phyloP scores from a whole-genome alignment of 2,113 vertebrate genomes.

The Camelus dromedarius region DNA sequence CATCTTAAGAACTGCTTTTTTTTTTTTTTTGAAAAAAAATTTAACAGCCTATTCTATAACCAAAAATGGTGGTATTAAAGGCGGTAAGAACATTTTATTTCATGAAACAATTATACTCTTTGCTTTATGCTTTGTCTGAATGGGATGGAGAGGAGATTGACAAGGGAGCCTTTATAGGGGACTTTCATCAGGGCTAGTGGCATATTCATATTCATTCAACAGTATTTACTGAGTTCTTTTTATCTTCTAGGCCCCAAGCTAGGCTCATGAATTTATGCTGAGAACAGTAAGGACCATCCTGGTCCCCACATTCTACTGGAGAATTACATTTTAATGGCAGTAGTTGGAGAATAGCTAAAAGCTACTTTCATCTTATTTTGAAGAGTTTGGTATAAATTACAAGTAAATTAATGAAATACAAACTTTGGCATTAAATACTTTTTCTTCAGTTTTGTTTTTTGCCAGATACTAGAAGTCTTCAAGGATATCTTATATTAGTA shows the following conservation, averaged over 20 bases:
- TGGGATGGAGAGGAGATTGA: background rate
- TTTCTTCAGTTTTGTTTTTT: slow-evolving; percentile 37
- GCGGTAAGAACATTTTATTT: background rate
- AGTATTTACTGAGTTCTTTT: background rate
- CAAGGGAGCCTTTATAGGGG: background rate
- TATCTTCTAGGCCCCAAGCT: background rate
- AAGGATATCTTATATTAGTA: background rate
- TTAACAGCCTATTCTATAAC: background rate
- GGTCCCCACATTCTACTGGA: background rate
- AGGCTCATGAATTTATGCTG: background rate
- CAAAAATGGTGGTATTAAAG: background rate
- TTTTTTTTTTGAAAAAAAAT: background rate
- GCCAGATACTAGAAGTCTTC: background rate
- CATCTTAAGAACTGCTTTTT: background rate
- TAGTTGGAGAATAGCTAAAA: background rate
- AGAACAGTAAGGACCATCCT: background rate
- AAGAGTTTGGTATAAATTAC: background rate
- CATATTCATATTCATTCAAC: background rate
- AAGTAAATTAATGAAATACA: slow-evolving; percentile 37
- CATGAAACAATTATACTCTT: background rate
- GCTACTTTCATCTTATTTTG: slow-evolving; percentile 11
- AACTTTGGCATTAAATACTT: background rate
- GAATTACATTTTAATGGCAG: background rate
- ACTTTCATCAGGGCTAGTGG: background rate
- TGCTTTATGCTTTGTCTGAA: background rate